phyloP scores from a whole-genome alignment of 2,113 vertebrate species.

The Chelonoidis abingdonii region DNA sequence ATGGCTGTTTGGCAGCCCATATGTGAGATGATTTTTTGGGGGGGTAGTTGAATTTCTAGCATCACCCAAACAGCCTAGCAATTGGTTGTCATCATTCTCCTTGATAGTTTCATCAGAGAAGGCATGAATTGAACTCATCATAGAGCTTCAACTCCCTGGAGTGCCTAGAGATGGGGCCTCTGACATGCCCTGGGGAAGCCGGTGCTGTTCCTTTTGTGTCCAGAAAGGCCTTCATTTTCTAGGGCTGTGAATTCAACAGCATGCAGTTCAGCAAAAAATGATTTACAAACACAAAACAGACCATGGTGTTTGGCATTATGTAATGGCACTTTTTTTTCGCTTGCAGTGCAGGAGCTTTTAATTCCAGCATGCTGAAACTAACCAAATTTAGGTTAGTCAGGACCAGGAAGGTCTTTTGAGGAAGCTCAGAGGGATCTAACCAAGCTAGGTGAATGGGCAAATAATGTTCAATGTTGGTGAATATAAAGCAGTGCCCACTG shows the following conservation, averaged over 20 bases:
- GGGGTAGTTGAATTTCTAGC: conserved; percentile 12
- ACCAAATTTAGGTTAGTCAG: conserved; percentile 46
- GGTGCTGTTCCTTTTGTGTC: conserved; percentile 11
- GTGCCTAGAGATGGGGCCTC: rapidly evolving
- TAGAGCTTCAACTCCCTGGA: not conserved
- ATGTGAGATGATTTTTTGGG: conserved; percentile 23
- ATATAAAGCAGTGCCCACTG: not conserved
- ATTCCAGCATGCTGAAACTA: conserved; percentile 31
- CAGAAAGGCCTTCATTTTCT: not conserved
- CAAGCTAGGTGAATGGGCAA: conserved; percentile 24
- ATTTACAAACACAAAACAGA: conserved; percentile 36
- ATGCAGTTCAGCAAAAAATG: conserved; percentile 50
- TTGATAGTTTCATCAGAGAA: conserved; percentile 37
- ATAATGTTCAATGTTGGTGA: not conserved
- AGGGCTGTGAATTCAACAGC: conserved; percentile 38
- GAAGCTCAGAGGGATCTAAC: conserved; percentile 23
- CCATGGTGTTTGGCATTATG: conserved; percentile 53
- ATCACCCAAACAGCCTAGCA: conserved; percentile 11
- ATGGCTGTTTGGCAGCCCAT: conserved; percentile 55
- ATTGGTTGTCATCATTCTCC: not conserved
- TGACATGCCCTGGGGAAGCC: not conserved
- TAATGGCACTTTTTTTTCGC: conserved; percentile 62
- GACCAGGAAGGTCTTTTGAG: not conserved
- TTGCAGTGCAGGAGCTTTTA: conserved; percentile 13
- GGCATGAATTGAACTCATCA: not conserved